Percentiles rank a stretch among this genome's conserved stretches.
phyloP scores from a whole-genome alignment of 2,113 vertebrate genomes.

The Calypte anna region DNA sequence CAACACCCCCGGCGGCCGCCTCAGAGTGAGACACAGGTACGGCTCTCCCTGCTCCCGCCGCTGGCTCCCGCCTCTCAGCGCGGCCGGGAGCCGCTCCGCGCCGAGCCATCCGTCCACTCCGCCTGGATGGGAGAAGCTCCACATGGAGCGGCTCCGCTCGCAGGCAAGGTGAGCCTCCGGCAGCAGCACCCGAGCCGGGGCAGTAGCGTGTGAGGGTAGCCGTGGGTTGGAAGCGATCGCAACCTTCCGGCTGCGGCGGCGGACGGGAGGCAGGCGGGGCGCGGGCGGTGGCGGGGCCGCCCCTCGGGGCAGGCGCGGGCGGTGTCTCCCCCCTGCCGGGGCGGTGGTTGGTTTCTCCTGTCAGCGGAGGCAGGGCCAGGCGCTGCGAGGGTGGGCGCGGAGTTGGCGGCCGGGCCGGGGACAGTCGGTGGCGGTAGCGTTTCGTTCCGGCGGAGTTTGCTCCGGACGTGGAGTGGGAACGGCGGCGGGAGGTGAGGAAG shows the following conservation, averaged over 20 bases:
- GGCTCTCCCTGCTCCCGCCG: neutral
- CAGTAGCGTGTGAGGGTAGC: neutral
- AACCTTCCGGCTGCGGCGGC: neutral
- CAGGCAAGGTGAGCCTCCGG: neutral
- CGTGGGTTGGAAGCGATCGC: rapidly evolving
- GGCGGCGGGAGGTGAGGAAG: no score
- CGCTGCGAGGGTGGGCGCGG: slow-evolving; percentile 16
- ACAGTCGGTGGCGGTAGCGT: neutral
- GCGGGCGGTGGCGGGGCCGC: neutral
- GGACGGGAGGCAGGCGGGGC: neutral
- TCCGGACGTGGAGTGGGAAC: neutral
- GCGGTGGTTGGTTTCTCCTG: slow-evolving; percentile 68
- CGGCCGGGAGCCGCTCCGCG: neutral
- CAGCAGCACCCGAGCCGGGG: neutral
- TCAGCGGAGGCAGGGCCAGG: slow-evolving; percentile 60
- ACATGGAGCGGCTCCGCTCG: neutral
- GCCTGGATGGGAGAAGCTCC: neutral
- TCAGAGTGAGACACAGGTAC: neutral
- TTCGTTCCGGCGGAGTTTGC: neutral
- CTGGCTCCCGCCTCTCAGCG: neutral
- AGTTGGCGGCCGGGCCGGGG: neutral
- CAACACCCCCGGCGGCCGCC: neutral
- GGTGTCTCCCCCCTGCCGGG: neutral
- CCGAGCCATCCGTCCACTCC: no score
- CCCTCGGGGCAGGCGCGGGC: neutral